Base-by-base conservation (phyloP, 2,797 vertebrate genomes). In the Pipistrellus pipistrellus region DNA sequence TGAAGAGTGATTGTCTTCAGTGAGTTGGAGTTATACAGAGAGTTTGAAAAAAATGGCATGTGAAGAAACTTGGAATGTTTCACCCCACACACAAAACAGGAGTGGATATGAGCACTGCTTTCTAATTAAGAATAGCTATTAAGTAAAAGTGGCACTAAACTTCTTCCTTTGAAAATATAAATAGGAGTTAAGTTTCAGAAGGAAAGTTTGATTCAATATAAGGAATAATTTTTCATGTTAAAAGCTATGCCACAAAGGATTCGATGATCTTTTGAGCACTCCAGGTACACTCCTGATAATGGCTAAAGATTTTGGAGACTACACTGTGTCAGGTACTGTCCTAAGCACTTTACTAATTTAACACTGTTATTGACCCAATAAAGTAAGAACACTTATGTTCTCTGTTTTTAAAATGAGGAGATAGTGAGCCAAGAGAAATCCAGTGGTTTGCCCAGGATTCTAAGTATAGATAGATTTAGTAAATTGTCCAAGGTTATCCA, bases 331-430 rank as follows among this genome's bases (percentile, higher is more conserved):
- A 64, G n/a, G 15, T 2, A 73, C 8, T 21, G 18, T 25, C 8
- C 18, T 80, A n/a, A 46, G 35, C 81, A 8, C 11, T 85, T 30
- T 76, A 64, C 13, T 59, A 10, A 90, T 48, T 81, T 51, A 91
- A 48, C 30, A 2, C 7, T 20, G 9, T 71, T 83, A 38, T 57
- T 84, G 64, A 90, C 9, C 4, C 30, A 88, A 1, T 81, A 17
- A 84, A 10, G 10, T 64, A 55, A 18, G 11, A 89, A 59, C 2
- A 69, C 32, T 20, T 23, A 48, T 64, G 6, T 77, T 46, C 7
- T 93, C 20, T 18, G 44, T 32, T 89, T 84, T 81, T 51, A 82
- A 93, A 92, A 85, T 85, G 78, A 90, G 15, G 13, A 90, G 85
- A 88, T 75, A 8, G 4, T 41, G 2, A 9, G 11, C 13, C n/a